Evolutionary conservation across 2,888 invertebrate genomes (phyloP), one percentile per base, ranked within the genome.

Genomic region (Nematopogon swammerdamellus): DNA sequence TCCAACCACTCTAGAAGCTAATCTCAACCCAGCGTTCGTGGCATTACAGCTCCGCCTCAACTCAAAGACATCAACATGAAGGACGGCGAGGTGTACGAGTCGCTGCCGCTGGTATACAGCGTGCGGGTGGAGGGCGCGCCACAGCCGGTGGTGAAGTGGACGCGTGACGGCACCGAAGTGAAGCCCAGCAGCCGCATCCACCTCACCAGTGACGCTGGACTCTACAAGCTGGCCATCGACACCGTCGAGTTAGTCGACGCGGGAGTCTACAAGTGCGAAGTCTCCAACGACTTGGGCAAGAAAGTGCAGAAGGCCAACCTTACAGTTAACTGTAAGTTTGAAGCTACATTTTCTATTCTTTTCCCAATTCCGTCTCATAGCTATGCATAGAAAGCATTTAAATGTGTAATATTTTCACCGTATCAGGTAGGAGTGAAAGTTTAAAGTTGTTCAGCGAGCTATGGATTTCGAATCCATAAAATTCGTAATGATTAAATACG

Each of bases 281-380:
- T 96, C 49, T 84, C 84, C 59, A 96, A 96, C 67, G 87, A 89
- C 60, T 82, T 91, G 47, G 97, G 96, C 49, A 90, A 91, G 65
- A 86, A 88, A 53, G 81, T 82, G 46, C 81, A 86, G 53, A 84
- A 88, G 60, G 93, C 91, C 19, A 82, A 86, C 36, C 73, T 95
- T 11, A 84, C 85, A 19, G 85, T 95, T 44, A 85, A 84, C 52
- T 84, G 90, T 90, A 69, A 83, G 84, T 79, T 43, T 48, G 10
- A 25, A 25, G 16, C 11, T 25, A 25, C 8, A 25, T 25, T 25
- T 6, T 25, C 5, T 25, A 25, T 25, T 6, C 25, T n/a, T n/a
- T n/a, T n/a, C n/a, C n/a, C n/a, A n/a, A n/a, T n/a, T n/a, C n/a
- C n/a, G n/a, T n/a, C n/a, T n/a, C n/a, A n/a, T n/a, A n/a, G n/a